These are phyloP conservation scores for Onychostruthus taczanowskii DNA, from an alignment of 2,113 vertebrate species.

Conservation along the genomic window DNA sequence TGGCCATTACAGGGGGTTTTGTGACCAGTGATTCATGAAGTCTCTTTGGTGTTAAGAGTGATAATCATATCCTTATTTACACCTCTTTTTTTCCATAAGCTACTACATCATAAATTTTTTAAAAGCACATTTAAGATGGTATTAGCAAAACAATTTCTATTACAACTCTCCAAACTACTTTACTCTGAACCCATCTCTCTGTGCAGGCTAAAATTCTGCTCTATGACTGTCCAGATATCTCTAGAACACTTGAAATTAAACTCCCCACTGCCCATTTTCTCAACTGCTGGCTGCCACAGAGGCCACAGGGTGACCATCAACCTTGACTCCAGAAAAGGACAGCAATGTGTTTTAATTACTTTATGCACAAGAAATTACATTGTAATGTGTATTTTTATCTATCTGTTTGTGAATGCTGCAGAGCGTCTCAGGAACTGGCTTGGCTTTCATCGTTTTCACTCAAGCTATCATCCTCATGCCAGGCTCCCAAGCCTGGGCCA, in stretches of 20 bases:
- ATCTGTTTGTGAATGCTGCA: conserved; percentile 52
- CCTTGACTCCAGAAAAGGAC: neutral
- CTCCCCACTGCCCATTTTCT: neutral
- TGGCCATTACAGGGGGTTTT: neutral
- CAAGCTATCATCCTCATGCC: conserved; percentile 88
- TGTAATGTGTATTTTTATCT: neutral
- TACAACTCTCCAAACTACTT: neutral
- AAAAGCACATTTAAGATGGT: neutral
- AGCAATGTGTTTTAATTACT: neutral
- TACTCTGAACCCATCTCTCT: neutral
- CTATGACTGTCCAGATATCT: neutral
- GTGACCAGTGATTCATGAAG: neutral
- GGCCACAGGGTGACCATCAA: neutral
- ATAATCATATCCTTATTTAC: neutral
- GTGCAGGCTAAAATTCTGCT: neutral
- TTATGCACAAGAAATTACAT: neutral
- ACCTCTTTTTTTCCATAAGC: neutral
- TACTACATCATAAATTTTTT: neutral
- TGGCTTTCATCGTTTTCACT: conserved; percentile 90
- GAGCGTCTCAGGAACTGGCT: conserved; percentile 87
- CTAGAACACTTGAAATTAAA: neutral
- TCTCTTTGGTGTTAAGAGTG: neutral
- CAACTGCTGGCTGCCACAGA: neutral
- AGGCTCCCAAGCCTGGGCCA: conserved; percentile 84
- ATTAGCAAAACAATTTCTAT: neutral